These are phyloP conservation scores for Caenorhabditis wallacei DNA, from an alignment of 2,888 invertebrate genomes.

Conservation along the genomic window DNA sequence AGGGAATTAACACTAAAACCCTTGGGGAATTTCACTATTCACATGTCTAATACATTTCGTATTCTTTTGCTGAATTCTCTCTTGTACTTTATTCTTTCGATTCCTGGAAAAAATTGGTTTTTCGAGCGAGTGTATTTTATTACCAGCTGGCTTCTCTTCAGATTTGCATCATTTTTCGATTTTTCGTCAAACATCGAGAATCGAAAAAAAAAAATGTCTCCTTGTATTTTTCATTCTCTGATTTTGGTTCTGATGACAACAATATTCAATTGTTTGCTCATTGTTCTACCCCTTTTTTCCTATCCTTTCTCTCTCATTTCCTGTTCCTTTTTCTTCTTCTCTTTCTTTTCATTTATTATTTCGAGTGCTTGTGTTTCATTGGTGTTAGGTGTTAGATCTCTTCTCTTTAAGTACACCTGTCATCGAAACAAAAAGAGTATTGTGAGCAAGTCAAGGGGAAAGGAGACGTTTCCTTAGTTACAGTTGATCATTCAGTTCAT, in stretches of 20 bases:
- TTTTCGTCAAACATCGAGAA: no score
- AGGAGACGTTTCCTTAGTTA: background rate
- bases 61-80: background rate
- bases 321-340: slow-evolving; percentile 1
- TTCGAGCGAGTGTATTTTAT: background rate
- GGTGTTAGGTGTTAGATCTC: slow-evolving; percentile 35
- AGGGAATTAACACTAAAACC: slow-evolving; percentile 19
- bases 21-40: slow-evolving; percentile 3
- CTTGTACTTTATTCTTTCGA: background rate
- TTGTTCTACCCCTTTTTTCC: slow-evolving; percentile 9
- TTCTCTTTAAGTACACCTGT: slow-evolving; percentile 9
- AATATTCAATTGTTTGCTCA: slow-evolving; percentile 30
- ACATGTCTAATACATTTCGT: background rate
- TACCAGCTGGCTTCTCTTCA: background rate
- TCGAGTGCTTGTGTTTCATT: slow-evolving; percentile 16
- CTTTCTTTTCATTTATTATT: slow-evolving; percentile 16
- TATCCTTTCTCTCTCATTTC: background rate
- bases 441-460: background rate
- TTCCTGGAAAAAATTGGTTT: background rate
- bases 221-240: slow-evolving; percentile 5
- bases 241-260: background rate
- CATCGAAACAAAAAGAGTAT: background rate
- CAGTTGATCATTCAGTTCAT: no score
- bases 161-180: background rate
- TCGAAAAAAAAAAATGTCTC: no score